Conservation (phyloP, 2,888 invertebrate genomes). For the Tiphia femorata region DNA sequence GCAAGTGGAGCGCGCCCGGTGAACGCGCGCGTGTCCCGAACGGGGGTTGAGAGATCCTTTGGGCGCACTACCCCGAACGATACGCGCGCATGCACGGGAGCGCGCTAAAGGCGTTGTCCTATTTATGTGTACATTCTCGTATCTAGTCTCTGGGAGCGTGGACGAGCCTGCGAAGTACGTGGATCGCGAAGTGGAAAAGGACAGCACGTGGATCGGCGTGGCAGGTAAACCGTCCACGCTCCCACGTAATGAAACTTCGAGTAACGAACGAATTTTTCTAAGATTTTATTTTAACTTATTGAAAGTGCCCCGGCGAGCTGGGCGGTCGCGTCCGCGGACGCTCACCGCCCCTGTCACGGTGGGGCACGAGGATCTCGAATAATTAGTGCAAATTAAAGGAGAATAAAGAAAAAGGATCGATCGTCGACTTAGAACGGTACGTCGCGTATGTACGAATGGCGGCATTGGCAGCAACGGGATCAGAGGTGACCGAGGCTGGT, state of each 20-base stretch:
- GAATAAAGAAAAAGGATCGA: too few relatives aligned
- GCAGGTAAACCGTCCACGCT: conserved; percentile 28
- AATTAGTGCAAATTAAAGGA: conserved; percentile 41
- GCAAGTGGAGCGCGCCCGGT: too few relatives aligned
- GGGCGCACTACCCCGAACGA: too few relatives aligned
- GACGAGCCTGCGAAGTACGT: conserved; percentile 32
- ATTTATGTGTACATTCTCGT: conserved; percentile 66
- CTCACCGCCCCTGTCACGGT: conserved; percentile 3
- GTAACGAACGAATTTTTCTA: conserved; percentile 41
- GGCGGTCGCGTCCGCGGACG: neutral
- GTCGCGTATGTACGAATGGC: neutral
- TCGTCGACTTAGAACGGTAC: conserved; percentile 4
- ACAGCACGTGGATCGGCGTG: neutral
- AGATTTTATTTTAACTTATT: conserved; percentile 52
- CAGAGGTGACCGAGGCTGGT: too few relatives aligned
- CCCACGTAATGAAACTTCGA: conserved; percentile 35
- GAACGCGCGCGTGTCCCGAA: too few relatives aligned
- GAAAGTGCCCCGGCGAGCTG: conserved; percentile 25
- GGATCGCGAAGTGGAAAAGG: conserved; percentile 3
- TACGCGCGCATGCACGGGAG: too few relatives aligned
- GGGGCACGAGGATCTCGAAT: conserved; percentile 35
- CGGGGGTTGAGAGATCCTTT: too few relatives aligned
- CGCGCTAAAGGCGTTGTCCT: conserved; percentile 56
- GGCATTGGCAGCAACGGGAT: too few relatives aligned
- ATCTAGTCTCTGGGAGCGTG: conserved; percentile 64